Conservation (phyloP, 37 sponge, comb jelly and placozoan genomes). For the Tethya wilhelma region DNA sequence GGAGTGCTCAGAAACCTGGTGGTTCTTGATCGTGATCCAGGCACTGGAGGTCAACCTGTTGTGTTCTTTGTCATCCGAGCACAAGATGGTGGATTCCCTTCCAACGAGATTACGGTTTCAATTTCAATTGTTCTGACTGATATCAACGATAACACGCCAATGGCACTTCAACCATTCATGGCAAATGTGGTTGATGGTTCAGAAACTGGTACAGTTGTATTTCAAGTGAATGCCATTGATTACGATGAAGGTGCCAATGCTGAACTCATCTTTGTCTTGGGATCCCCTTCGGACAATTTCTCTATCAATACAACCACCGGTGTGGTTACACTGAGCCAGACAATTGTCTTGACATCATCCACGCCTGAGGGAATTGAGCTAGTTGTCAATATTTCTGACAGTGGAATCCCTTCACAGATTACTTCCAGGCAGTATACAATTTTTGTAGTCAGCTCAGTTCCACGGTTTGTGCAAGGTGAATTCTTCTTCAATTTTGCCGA, state of each 20-base stretch:
- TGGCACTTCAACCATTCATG: conserved; percentile 19
- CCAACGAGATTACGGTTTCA: neutral
- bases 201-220: conserved; percentile 15
- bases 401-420: conserved; percentile 5
- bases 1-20: conserved; percentile 26
- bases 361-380: conserved; percentile 1
- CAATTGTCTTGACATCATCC: conserved; percentile 10
- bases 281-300: conserved; percentile 3
- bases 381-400: conserved; percentile 30
- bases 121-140: conserved; percentile 58
- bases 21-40: conserved; percentile 66
- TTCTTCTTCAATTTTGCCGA: conserved; percentile 42
- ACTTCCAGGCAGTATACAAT: conserved; percentile 32
- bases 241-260: conserved; percentile 72
- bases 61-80: conserved; percentile 11
- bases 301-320: conserved; percentile 43
- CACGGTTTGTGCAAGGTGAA: conserved; percentile 25
- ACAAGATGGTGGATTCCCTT: conserved; percentile 17
- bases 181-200: conserved; percentile 46
- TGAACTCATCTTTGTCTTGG: conserved; percentile 39
- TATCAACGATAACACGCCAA: conserved; percentile 82
- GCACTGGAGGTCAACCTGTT: conserved; percentile 47
- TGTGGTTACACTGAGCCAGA: neutral
- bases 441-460: conserved; percentile 42
- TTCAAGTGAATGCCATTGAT: conserved; percentile 42